A percentile compares a stretch with the other conserved stretches of the same genome.
These are phyloP conservation scores for Camponotus fellah DNA, from an alignment of 2,888 invertebrate species.

Conservation along the genomic window DNA sequence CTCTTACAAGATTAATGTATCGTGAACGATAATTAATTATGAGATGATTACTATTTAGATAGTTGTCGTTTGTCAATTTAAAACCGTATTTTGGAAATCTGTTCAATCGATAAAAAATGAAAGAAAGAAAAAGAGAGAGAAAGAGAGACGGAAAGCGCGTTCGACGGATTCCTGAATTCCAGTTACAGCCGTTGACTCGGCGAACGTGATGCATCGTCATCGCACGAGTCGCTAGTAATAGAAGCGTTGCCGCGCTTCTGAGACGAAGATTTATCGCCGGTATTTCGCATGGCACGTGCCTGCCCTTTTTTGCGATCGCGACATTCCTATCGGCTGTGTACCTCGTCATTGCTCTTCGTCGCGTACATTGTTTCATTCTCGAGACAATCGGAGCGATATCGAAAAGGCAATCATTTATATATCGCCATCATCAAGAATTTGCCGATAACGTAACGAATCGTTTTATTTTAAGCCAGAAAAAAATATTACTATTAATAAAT, in stretches of 20 bases:
- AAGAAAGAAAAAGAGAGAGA: too few species aligned
- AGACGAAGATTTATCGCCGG: conserved; percentile 73
- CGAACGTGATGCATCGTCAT: conserved; percentile 71
- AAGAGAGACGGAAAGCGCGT: conserved; percentile 25
- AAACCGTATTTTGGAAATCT: conserved; percentile 12
- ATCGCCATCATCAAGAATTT: conserved; percentile 8
- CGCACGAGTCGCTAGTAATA: conserved; percentile 62
- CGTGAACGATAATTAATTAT: conserved; percentile 25
- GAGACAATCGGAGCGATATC: conserved; percentile 31
- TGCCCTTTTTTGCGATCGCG: conserved; percentile 65
- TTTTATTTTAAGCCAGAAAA: too few species aligned
- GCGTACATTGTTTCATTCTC: conserved; percentile 29
- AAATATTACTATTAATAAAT: conserved; percentile 30
- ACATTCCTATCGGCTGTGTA: conserved; percentile 67
- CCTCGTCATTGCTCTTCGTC: conserved; percentile 48
- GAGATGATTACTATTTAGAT: not conserved
- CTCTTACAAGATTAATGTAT: not conserved
- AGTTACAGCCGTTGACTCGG: conserved; percentile 62
- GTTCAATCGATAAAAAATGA: too few species aligned
- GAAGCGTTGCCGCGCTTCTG: conserved; percentile 62
- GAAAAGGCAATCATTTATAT: conserved; percentile 14
- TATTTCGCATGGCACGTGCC: conserved; percentile 72
- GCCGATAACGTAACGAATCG: not conserved
- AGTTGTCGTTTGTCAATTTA: not conserved
- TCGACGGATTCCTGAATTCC: conserved; percentile 66